Base-by-base conservation (phyloP, 2,797 vertebrate species). In the Hydrocynus forskahlii region DNA sequence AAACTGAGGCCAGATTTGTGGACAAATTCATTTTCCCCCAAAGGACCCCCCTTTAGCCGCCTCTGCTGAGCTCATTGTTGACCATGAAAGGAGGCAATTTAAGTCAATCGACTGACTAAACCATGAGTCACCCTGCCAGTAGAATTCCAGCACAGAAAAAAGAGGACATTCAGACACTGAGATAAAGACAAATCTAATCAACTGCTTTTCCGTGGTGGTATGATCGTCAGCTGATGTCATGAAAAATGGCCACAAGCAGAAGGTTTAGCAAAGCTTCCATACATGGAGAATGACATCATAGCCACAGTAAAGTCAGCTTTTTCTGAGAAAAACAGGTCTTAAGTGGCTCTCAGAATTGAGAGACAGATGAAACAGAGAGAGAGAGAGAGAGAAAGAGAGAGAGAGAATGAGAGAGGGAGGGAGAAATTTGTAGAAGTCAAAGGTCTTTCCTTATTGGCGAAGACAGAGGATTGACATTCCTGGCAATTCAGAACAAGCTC, bases 41-140 rank as follows among this genome's bases (percentile, higher is more conserved):
- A 88, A 91, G 92, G 89, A 87, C 88, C 85, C 90, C 59, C 25
- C 62, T 74, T 90, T 83, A 86, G 85, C 86, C 90, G 93, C 88
- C 86, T 92, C 90, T 89, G 89, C 90, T 92, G 90, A 93, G 89
- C 92, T 93, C 92, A 92, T 91, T 93, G 92, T 93, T 94, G 91
- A 94, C 92, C 92, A 94, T 93, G 93, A 94, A 95, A 94, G 92
- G 93, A 94, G 92, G 91, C 91, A 89, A 92, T 92, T 93, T 92
- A 92, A 94, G 89, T 88, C 91, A 92, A 93, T 83, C 87, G 88
- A 92, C 93, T 93, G 88, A 92, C 91, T 92, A 87, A 84, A 90
- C 87, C 91, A 85, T 93, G 92, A 94, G 88, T 94, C 92, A 94
- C 86, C 54, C 86, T 86, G 83, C 87, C 92, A 91, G 89, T 89